phyloP scores from a whole-genome alignment of 2,888 invertebrate genomes.

The Junonia oenone region DNA sequence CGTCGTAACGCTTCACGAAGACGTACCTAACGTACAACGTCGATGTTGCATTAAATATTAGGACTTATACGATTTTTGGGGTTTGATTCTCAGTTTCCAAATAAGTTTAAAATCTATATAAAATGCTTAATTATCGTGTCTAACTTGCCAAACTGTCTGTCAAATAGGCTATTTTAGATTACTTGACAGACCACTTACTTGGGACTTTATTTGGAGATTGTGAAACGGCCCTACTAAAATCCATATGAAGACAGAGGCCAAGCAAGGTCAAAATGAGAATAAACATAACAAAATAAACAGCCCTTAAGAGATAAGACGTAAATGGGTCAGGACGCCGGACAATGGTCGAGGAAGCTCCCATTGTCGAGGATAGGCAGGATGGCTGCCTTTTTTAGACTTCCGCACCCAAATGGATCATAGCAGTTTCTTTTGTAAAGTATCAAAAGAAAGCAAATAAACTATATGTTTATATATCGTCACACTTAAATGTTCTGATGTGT shows the following conservation, averaged over 20 bases:
- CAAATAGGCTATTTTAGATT: too few species aligned
- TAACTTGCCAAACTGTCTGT: too few species aligned
- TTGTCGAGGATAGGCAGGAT: slow-evolving; percentile 12
- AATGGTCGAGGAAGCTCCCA: slow-evolving; percentile 13
- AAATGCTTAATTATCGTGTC: too few species aligned
- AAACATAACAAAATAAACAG: neutral
- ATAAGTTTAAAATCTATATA: too few species aligned
- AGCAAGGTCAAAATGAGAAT: neutral
- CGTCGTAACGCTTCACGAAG: too few species aligned
- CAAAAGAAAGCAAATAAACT: neutral
- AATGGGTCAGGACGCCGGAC: slow-evolving; percentile 13
- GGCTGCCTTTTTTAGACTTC: slow-evolving; percentile 18
- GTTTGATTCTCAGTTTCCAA: too few species aligned
- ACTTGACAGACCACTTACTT: too few species aligned
- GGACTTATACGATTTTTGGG: too few species aligned
- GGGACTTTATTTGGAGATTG: too few species aligned
- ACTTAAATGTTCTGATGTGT: neutral
- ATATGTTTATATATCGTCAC: neutral
- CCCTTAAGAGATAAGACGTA: neutral
- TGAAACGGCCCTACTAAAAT: too few species aligned
- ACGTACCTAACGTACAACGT: too few species aligned
- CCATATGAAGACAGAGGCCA: neutral
- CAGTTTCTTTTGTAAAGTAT: neutral
- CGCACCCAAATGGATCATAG: slow-evolving; percentile 10
- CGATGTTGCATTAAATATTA: too few species aligned